A percentile compares a stretch with the other conserved stretches of the same genome.
These are phyloP conservation scores for Eleginops maclovinus DNA, from an alignment of 2,113 vertebrate species.

Conservation along the genomic window DNA sequence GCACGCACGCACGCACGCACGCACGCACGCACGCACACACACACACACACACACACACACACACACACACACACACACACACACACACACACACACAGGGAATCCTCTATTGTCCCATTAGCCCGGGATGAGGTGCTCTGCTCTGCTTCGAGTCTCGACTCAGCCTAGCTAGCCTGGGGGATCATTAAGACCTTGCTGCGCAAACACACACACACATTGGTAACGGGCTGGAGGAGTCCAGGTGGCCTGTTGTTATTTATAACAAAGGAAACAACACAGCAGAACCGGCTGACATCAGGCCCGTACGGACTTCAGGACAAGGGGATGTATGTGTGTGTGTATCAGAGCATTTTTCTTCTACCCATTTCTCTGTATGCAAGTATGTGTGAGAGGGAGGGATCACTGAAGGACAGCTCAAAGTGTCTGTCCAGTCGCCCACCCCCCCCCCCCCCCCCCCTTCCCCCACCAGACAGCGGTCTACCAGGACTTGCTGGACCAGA, in stretches of 20 bases:
- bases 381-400: conserved; percentile 74
- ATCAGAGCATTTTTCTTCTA: conserved; percentile 47
- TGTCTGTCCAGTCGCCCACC: conserved; percentile 84
- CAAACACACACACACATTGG: conserved; percentile 47
- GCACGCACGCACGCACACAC: conserved; percentile 3
- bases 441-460: conserved; percentile 37
- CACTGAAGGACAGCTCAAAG: conserved; percentile 96
- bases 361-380: conserved; percentile 45
- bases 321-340: conserved; percentile 47
- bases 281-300: conserved; percentile 90
- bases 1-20: conserved; percentile 19
- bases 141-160: conserved; percentile 71
- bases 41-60: conserved; percentile 9
- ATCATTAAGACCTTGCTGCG: conserved; percentile 92
- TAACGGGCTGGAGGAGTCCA: conserved; percentile 90
- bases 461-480: conserved; percentile 80
- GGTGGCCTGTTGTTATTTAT: conserved; percentile 99
- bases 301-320: conserved; percentile 84
- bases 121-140: conserved; percentile 86
- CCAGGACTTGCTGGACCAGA: conserved; percentile 95
- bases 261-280: conserved; percentile 95
- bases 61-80: conserved; percentile 14
- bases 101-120: conserved; percentile 96
- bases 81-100: conserved; percentile 40
- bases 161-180: conserved; percentile 87